Evolutionary conservation across 2,797 vertebrate species (phyloP).

Genomic region (Pipistrellus pipistrellus): DNA sequence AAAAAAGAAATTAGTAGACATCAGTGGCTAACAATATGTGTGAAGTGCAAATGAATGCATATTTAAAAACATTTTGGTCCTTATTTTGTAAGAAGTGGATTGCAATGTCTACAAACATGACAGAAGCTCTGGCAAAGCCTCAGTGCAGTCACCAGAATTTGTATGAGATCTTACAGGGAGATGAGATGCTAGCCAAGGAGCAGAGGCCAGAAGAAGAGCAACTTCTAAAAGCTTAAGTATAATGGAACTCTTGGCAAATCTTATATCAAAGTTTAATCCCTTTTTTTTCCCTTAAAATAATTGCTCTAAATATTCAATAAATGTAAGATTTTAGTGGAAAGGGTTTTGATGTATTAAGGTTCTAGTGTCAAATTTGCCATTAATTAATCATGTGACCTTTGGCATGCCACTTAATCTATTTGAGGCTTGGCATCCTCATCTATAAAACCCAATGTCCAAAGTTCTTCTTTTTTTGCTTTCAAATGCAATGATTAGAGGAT

Average conservation of each 20-base stretch:
- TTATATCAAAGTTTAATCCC: constrained; percentile 48
- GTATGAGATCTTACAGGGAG: neutral
- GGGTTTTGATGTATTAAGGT: constrained; percentile 50
- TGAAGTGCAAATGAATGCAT: neutral
- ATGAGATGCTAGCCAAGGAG: constrained; percentile 27
- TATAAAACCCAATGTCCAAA: constrained; percentile 4
- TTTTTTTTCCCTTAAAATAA: constrained; percentile 68
- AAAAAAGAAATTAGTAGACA: neutral
- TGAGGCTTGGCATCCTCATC: constrained; percentile 35
- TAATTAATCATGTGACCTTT: constrained; percentile 73
- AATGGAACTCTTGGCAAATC: constrained; percentile 78
- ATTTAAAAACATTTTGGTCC: neutral
- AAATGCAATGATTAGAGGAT: constrained; percentile 13
- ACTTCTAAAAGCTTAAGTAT: constrained; percentile 67
- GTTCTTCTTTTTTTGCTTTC: neutral
- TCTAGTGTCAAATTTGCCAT: constrained; percentile 60
- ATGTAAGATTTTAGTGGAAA: constrained; percentile 74
- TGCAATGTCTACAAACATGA: neutral
- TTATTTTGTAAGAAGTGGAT: neutral
- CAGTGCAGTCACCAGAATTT: neutral
- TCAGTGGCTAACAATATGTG: neutral
- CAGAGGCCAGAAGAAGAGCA: constrained; percentile 50
- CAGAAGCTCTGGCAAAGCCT: constrained; percentile 8
- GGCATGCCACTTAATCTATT: constrained; percentile 59
- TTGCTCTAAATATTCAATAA: constrained; percentile 70